These are phyloP conservation scores for Leucoptera coffeella DNA, from an alignment of 2,888 invertebrate species.

Conservation along the genomic window DNA sequence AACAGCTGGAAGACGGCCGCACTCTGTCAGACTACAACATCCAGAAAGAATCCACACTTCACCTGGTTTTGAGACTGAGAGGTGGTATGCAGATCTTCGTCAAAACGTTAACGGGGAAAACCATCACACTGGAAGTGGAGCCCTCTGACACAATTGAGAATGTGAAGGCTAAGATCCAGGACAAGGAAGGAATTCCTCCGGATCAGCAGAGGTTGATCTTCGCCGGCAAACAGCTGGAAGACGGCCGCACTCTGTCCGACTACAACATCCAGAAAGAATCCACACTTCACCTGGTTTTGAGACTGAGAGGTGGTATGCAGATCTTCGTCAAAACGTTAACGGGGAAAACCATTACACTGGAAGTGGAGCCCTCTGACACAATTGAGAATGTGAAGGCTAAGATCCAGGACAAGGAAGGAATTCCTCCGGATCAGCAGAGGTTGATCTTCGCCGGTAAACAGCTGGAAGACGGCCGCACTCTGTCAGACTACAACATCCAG, in stretches of 20 bases:
- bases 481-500: constrained; percentile 10
- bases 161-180: constrained; percentile 13
- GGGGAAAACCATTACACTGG: constrained; percentile 8
- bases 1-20: constrained; percentile 20
- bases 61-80: constrained; percentile 14
- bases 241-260: constrained; percentile 12
- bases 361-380: constrained; percentile 8
- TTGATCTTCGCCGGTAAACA: constrained; percentile 10
- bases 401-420: constrained; percentile 11
- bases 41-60: constrained; percentile 19
- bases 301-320: constrained; percentile 12
- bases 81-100: constrained; percentile 25
- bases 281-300: constrained; percentile 11
- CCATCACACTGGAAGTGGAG: constrained; percentile 16
- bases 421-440: constrained; percentile 10
- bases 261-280: constrained; percentile 14
- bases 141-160: constrained; percentile 13
- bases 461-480: constrained; percentile 10
- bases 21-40: constrained; percentile 18
- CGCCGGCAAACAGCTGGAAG: constrained; percentile 13
- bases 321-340: constrained; percentile 9
- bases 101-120: constrained; percentile 17
- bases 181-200: constrained; percentile 13
- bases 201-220: constrained; percentile 13
- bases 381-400: constrained; percentile 10